Percentiles rank a stretch among this genome's conserved stretches.
These are phyloP conservation scores for Lycaon pictus DNA, from an alignment of 2,113 vertebrate species.

Conservation along the genomic window DNA sequence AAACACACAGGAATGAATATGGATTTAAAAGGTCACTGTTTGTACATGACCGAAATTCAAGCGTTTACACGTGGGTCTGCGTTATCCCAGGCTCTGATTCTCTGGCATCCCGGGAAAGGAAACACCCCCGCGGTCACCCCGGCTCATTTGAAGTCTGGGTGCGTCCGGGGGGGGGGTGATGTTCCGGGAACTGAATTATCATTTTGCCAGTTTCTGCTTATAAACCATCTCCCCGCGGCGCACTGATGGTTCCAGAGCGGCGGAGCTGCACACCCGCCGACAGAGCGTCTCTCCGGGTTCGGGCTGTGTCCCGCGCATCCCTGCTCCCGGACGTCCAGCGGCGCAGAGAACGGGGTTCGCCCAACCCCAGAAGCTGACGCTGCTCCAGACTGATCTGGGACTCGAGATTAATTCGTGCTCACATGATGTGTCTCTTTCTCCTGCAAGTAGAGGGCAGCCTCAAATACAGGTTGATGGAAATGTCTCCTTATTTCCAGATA, in stretches of 20 bases:
- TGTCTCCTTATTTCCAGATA: accelerated
- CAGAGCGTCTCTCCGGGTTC: accelerated
- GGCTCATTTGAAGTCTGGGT: not conserved
- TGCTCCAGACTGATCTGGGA: no score
- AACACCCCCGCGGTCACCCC: not conserved
- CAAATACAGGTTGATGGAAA: not conserved
- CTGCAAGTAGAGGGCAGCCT: not conserved
- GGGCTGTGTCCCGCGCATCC: accelerated
- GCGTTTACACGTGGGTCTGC: not conserved
- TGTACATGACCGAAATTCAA: not conserved
- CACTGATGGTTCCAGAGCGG: accelerated
- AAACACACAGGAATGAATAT: not conserved
- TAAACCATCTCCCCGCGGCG: not conserved
- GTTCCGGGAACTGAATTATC: no score
- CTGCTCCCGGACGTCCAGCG: accelerated
- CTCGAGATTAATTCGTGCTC: accelerated
- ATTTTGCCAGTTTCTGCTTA: not conserved
- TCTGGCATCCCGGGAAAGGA: not conserved
- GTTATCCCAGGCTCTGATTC: not conserved
- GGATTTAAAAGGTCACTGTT: not conserved
- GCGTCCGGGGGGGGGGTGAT: not conserved
- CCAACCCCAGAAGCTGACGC: not conserved
- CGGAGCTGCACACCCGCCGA: accelerated
- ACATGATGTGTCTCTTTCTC: not conserved
- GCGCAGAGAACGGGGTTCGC: accelerated